Evolutionary conservation across 2,113 vertebrate species (phyloP).

Genomic region (Trochalopteron elliotii): DNA sequence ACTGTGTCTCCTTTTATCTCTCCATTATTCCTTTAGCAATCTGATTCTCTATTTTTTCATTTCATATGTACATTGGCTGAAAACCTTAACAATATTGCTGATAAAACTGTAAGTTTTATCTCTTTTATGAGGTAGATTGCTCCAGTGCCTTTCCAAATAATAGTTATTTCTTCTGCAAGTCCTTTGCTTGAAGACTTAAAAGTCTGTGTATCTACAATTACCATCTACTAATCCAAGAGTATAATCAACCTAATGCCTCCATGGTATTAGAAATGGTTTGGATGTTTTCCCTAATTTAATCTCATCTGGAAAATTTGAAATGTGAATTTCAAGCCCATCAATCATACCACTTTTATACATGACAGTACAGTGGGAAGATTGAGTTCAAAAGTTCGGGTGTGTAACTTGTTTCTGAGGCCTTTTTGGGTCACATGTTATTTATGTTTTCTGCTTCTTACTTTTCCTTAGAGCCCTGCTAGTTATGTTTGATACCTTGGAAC

Average conservation of each 20-base stretch:
- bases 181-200: slow-evolving; percentile 20
- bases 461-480: neutral
- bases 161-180: slow-evolving; percentile 2
- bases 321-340: neutral
- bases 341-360: neutral
- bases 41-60: slow-evolving; percentile 55
- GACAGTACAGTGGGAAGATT: neutral
- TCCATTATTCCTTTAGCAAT: slow-evolving; percentile 37
- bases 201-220: slow-evolving; percentile 11
- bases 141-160: slow-evolving; percentile 12
- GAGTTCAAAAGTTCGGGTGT: slow-evolving; percentile 1
- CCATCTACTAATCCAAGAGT: slow-evolving; percentile 27
- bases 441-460: neutral
- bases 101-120: neutral
- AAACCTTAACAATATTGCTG: slow-evolving; percentile 17
- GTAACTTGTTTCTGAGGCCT: neutral
- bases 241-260: slow-evolving; percentile 5
- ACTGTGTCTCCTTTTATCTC: slow-evolving; percentile 3
- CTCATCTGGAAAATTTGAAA: slow-evolving; percentile 24
- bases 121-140: slow-evolving; percentile 11
- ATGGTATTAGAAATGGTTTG: neutral
- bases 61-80: slow-evolving; percentile 36
- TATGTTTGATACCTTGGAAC: neutral
- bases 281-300: slow-evolving; percentile 36
- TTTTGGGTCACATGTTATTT: neutral